A percentile compares a stretch with the other conserved stretches of the same genome.
Conservation (phyloP, 2,888 invertebrate species). For the Tenthredo livida region DNA sequence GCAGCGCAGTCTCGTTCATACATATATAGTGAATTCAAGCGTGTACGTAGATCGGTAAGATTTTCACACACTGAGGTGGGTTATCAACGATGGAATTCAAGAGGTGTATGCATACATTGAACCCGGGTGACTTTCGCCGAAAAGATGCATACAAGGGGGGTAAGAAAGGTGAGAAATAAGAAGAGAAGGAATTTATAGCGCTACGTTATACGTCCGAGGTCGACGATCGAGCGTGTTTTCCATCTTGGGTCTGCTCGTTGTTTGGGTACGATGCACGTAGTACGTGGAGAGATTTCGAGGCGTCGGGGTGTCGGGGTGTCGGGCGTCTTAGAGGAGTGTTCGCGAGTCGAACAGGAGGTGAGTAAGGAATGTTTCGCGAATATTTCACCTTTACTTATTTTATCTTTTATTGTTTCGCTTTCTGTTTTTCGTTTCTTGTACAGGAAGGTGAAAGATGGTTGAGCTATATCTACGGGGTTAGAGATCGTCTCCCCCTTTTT, state of each 20-base stretch:
- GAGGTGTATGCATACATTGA: background rate
- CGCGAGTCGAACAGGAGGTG: background rate
- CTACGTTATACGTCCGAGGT: conserved; percentile 11
- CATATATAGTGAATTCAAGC: background rate
- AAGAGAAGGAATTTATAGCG: conserved; percentile 30
- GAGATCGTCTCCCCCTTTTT: background rate
- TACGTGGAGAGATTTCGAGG: conserved; percentile 11
- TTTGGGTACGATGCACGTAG: conserved; percentile 22
- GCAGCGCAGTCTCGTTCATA: background rate
- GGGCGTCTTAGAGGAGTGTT: background rate
- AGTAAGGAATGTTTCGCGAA: conserved; percentile 7
- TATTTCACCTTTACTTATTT: background rate
- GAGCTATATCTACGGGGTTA: background rate
- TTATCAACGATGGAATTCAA: background rate
- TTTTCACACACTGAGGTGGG: background rate
- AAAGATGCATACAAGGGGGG: conserved; percentile 1
- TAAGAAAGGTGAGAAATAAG: background rate
- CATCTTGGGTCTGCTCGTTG: conserved; percentile 3
- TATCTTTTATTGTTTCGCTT: background rate
- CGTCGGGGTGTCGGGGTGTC: background rate
- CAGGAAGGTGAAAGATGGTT: background rate
- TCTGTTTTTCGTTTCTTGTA: background rate
- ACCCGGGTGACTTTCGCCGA: conserved; percentile 35
- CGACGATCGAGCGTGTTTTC: conserved; percentile 43
- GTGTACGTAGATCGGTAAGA: background rate